A percentile compares a stretch with the other conserved stretches of the same genome.
phyloP scores from a whole-genome alignment of 2,888 invertebrate genomes.

The Lutraria lutraria region DNA sequence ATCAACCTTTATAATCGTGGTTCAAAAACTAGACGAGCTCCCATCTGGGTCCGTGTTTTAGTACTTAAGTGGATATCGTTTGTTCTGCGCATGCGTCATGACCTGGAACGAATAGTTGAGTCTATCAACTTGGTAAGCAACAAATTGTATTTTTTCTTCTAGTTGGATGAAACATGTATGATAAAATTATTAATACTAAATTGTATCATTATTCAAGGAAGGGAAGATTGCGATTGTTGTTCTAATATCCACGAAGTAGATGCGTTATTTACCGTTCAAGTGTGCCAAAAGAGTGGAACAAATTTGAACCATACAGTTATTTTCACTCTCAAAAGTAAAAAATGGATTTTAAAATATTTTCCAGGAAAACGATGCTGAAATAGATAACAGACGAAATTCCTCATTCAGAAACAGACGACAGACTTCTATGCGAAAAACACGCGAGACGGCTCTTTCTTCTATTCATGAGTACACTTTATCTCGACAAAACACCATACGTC shows the following conservation, averaged over 20 bases:
- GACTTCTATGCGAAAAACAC: slow-evolving; percentile 63
- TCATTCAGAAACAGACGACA: slow-evolving; percentile 58
- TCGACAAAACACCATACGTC: slow-evolving; percentile 63
- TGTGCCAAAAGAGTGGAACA: too few relatives aligned
- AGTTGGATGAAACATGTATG: too few relatives aligned
- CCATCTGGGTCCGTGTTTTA: slow-evolving; percentile 81
- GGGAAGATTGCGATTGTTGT: too few relatives aligned
- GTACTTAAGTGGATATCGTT: slow-evolving; percentile 80
- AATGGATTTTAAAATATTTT: too few relatives aligned
- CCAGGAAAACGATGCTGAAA: slow-evolving; percentile 73
- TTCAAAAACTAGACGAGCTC: slow-evolving; percentile 82
- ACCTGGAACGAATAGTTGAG: slow-evolving; percentile 81
- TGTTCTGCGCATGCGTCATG: slow-evolving; percentile 80
- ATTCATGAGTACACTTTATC: slow-evolving; percentile 62
- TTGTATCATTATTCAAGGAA: too few relatives aligned
- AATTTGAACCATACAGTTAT: too few relatives aligned
- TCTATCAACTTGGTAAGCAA: slow-evolving; percentile 82
- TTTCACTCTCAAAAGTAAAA: too few relatives aligned
- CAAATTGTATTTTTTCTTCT: neutral
- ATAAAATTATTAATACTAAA: too few relatives aligned
- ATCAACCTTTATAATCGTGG: slow-evolving; percentile 88
- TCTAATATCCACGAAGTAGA: too few relatives aligned
- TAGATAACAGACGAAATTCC: slow-evolving; percentile 46
- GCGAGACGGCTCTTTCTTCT: slow-evolving; percentile 65
- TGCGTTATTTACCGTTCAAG: too few relatives aligned